Percentiles rank a stretch among this genome's conserved stretches.
phyloP scores from a whole-genome alignment of 2,113 vertebrate genomes.

The Tupaia tana region DNA sequence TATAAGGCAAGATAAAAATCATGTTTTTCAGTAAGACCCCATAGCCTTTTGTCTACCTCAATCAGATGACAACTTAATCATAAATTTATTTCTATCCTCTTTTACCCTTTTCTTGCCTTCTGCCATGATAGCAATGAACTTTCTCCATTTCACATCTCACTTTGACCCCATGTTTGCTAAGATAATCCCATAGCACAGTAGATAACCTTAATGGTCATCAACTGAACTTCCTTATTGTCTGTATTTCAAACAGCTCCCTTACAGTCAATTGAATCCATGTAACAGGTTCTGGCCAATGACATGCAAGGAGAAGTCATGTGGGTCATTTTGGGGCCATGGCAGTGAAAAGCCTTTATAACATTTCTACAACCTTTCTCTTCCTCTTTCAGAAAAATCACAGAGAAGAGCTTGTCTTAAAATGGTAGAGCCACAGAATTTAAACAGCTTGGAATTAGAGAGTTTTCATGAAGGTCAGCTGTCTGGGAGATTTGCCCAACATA shows the following conservation, averaged over 20 bases:
- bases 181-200: not conserved
- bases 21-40: not conserved
- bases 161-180: not conserved
- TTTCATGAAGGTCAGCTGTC: not conserved
- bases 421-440: not conserved
- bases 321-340: not conserved
- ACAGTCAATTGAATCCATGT: fast-evolving
- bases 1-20: not conserved
- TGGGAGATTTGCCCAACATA: not conserved
- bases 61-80: not conserved
- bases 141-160: not conserved
- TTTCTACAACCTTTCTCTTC: not conserved
- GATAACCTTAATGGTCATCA: no score
- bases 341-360: not conserved
- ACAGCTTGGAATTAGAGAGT: not conserved
- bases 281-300: not conserved
- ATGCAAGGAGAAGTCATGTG: not conserved
- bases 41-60: not conserved
- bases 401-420: not conserved
- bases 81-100: not conserved
- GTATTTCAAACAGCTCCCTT: not conserved
- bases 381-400: not conserved
- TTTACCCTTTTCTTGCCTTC: not conserved
- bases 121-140: not conserved
- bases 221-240: not conserved